Conservation (phyloP, 2,888 invertebrate species). For the Morpho achilles region DNA sequence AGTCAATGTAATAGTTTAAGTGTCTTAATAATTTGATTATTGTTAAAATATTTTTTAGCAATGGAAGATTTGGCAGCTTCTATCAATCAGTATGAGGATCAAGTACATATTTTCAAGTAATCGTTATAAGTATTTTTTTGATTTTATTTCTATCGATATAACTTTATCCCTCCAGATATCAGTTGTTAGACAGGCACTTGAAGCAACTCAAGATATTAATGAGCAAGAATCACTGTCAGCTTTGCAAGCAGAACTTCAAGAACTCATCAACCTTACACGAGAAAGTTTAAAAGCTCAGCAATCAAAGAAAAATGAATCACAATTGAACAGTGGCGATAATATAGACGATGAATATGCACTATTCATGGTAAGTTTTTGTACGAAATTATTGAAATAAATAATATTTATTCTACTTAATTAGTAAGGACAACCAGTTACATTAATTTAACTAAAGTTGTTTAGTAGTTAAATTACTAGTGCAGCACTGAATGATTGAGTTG, state of each 20-base stretch:
- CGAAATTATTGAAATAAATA: too few species aligned
- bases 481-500: too few species aligned
- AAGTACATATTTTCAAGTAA: slow-evolving; percentile 39
- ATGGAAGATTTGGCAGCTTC: slow-evolving; percentile 61
- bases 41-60: neutral
- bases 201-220: slow-evolving; percentile 56
- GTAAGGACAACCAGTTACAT: too few species aligned
- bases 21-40: too few species aligned
- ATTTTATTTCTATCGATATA: slow-evolving; percentile 1
- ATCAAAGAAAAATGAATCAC: slow-evolving; percentile 24
- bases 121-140: neutral
- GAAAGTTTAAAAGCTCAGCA: slow-evolving; percentile 72
- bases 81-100: slow-evolving; percentile 60
- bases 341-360: slow-evolving; percentile 80
- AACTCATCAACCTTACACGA: slow-evolving; percentile 83
- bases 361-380: slow-evolving; percentile 78
- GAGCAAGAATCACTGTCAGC: slow-evolving; percentile 79
- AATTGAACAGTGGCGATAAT: slow-evolving; percentile 26
- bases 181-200: slow-evolving; percentile 81
- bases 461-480: too few species aligned
- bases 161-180: slow-evolving; percentile 64
- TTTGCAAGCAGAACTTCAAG: slow-evolving; percentile 81
- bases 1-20: too few species aligned
- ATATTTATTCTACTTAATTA: too few species aligned
- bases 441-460: too few species aligned